A percentile compares a stretch with the other conserved stretches of the same genome.
These are phyloP conservation scores for Tricholauxania praeusta DNA, from an alignment of 2,888 invertebrate species.

Conservation along the genomic window DNA sequence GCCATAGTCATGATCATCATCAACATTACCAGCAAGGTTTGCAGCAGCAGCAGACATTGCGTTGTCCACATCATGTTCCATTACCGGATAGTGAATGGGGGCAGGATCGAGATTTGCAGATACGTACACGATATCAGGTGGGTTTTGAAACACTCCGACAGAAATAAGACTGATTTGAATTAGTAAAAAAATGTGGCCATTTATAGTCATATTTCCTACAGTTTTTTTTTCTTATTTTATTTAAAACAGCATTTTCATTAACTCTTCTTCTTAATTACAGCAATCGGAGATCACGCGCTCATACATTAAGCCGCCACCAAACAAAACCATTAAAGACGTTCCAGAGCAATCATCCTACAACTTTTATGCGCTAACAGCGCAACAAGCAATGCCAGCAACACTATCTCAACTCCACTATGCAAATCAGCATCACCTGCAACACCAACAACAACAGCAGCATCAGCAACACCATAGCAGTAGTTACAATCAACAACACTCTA, in stretches of 20 bases:
- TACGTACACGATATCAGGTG: conserved; percentile 76
- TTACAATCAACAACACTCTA: conserved; percentile 42
- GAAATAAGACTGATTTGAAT: background rate
- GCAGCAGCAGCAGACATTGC: conserved; percentile 62
- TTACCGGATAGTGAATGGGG: conserved; percentile 77
- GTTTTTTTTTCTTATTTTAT: background rate
- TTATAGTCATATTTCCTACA: background rate
- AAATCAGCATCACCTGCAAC: conserved; percentile 37
- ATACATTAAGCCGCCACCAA: conserved; percentile 76
- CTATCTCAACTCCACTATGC: conserved; percentile 23
- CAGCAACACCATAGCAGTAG: conserved; percentile 39
- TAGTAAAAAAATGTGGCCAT: background rate
- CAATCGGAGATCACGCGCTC: conserved; percentile 78
- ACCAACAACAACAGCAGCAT: conserved; percentile 40
- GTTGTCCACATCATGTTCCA: conserved; percentile 75
- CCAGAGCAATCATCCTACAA: conserved; percentile 69
- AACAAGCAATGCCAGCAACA: conserved; percentile 43
- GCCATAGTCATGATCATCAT: conserved; percentile 64
- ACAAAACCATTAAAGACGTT: conserved; percentile 77
- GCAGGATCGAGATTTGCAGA: conserved; percentile 73
- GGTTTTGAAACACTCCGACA: conserved; percentile 7
- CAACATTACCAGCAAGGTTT: conserved; percentile 64
- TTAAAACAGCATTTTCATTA: background rate
- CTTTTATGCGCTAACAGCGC: conserved; percentile 51
- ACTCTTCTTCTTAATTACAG: conserved; percentile 61